Evolutionary conservation across 2,113 vertebrate genomes (phyloP), one percentile per base, ranked within the genome.

Genomic region (Scomber japonicus): DNA sequence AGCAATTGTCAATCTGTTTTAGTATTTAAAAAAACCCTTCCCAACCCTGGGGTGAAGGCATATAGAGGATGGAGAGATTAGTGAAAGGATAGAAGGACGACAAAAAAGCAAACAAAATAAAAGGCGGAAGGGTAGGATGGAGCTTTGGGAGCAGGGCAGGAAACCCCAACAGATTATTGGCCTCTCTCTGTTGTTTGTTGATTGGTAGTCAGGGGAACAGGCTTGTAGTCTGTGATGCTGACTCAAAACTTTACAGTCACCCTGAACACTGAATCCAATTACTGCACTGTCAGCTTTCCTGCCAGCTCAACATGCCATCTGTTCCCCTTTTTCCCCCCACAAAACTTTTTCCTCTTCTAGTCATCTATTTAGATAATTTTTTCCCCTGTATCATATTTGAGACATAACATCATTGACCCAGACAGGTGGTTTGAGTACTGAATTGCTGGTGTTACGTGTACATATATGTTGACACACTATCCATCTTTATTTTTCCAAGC

Each of bases 111-210:
- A 27, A 27, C 24, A 27, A 27, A 27, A 27, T 3, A 27, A 79
- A 65, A 84, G 60, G 68, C 60, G 54, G 80, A 81, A 5, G 31
- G 30, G 7, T 45, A 65, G 66, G 70, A 7, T 60, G 69, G 73
- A 80, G 65, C 14, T 4, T 19, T 83, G 60, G 82, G 85, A 84
- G 61, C 54, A 69, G 76, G 82, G 74, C 75, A 83, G 84, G 88
- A 92, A 93, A 88, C 84, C 83, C 87, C 79, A 78, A 60, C 82
- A 81, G 67, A 83, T 84, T 87, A 19, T 86, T 89, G 89, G 81
- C 80, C 45, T 59, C 51, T 51, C 56, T 82, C 30, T 85, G 60
- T 59, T 95, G 89, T 95, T 94, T 95, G 91, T 95, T 95, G 87
- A 82, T 40, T 46, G 44, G 91, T 95, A 30, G 88, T 86, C 90